Conservation (phyloP, 2,113 vertebrate species). For the Carassius carassius region DNA sequence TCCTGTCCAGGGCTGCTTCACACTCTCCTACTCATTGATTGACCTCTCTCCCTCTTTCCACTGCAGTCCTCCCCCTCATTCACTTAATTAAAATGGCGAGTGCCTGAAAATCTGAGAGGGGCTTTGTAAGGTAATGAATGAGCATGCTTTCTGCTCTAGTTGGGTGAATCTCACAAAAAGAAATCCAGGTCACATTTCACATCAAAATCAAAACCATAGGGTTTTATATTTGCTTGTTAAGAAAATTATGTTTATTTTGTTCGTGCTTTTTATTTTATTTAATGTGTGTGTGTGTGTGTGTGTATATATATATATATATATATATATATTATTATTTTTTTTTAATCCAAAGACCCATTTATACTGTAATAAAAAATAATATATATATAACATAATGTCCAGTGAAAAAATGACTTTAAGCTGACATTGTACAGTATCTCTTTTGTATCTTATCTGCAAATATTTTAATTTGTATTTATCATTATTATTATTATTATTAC, state of each 20-base stretch:
- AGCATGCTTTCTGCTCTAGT: slow-evolving; percentile 16
- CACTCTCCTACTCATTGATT: slow-evolving; percentile 38
- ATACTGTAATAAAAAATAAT: too few relatives aligned
- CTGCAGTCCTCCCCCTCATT: slow-evolving; percentile 22
- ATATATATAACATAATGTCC: too few relatives aligned
- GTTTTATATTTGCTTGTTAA: neutral
- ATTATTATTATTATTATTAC: too few relatives aligned
- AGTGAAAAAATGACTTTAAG: too few relatives aligned
- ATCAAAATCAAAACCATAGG: neutral
- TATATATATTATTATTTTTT: too few relatives aligned
- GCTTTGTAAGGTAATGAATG: slow-evolving; percentile 37
- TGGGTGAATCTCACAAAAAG: neutral
- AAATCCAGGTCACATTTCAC: neutral
- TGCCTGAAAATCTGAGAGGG: slow-evolving; percentile 28
- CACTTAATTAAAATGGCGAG: slow-evolving; percentile 27
- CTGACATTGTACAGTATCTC: too few relatives aligned
- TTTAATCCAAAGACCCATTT: too few relatives aligned
- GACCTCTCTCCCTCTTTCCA: slow-evolving; percentile 40
- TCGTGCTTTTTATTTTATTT: neutral
- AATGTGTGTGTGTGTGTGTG: too few relatives aligned
- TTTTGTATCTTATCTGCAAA: too few relatives aligned
- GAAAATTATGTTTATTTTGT: neutral
- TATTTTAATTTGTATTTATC: too few relatives aligned
- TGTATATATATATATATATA: too few relatives aligned
- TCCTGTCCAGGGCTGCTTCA: neutral